Percentiles rank a stretch among this genome's conserved stretches.
phyloP scores from a whole-genome alignment of 2,113 vertebrate genomes.

The Rynchops niger region DNA sequence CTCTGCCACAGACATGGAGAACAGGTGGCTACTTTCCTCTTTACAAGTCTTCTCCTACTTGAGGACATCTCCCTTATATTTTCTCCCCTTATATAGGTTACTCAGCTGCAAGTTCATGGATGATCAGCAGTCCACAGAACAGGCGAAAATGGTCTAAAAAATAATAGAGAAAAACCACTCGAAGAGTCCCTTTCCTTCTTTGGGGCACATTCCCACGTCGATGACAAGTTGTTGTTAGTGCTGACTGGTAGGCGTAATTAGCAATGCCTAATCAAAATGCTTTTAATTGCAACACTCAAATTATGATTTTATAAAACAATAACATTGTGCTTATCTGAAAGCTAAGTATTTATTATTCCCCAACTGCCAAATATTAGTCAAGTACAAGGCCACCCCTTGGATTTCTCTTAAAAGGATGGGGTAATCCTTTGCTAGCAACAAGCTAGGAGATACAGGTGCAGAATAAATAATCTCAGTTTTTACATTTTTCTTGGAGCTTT shows the following conservation, averaged over 20 bases:
- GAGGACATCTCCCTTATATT: background rate
- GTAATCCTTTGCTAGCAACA: background rate
- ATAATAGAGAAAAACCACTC: background rate
- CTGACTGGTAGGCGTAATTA: constrained; percentile 40
- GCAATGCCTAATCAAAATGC: constrained; percentile 36
- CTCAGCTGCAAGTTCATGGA: background rate
- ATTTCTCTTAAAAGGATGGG: background rate
- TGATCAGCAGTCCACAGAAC: background rate
- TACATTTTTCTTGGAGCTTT: background rate
- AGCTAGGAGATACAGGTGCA: background rate
- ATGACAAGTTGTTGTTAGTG: background rate
- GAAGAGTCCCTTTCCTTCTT: background rate
- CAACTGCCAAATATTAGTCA: constrained; percentile 24
- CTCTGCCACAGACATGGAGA: background rate
- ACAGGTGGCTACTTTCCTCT: background rate
- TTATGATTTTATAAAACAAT: constrained; percentile 52
- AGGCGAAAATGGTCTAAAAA: background rate
- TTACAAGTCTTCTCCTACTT: background rate
- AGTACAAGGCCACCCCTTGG: background rate
- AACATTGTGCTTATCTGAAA: constrained; percentile 54
- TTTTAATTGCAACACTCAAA: constrained; percentile 44
- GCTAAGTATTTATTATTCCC: constrained; percentile 24
- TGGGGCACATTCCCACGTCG: background rate
- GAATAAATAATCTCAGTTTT: background rate
- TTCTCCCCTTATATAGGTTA: background rate